Base-by-base conservation (phyloP, 64 coral and sea anemone species). In the Stylophora pistillata region DNA sequence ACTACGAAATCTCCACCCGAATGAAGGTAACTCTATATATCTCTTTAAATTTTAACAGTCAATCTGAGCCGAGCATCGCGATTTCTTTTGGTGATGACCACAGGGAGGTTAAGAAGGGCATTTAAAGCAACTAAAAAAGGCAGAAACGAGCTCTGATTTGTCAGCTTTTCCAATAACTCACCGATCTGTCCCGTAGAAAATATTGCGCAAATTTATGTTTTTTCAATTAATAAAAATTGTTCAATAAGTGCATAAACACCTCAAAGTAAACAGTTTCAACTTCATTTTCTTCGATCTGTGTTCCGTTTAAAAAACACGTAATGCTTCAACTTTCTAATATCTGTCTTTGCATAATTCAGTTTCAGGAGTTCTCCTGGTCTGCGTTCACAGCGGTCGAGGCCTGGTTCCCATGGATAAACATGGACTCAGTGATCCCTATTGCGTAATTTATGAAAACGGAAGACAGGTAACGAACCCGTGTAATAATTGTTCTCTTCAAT, bases 371-470 rank as follows among this genome's bases (percentile, higher is more conserved):
- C 13, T 94, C 28, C 53, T 88, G 3, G 92, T 86, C n/a, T 88
- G 79, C 18, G 79, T 77, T 23, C 92, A 94, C 81, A 89, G 87
- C 20, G 92, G 86, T 18, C 74, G 86, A 21, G 89, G 79, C 74
- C 61, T 94, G 78, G 72, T 94, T 10, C 92, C 92, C 13, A 94
- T 94, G 92, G 92, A 94, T 56, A 94, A 94, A 66, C 82, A 89
- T 27, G 92, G 92, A 9, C 47, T 85, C 20, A 94, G 92, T 86
- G 92, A 94, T 60, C 80, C 92, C 20, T 94, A 94, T 59, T 94
- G 92, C n/a, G 29, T 89, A n/a, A 81, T 94, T 15, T 94, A 94
- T 83, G 87, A 78, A 54, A 94, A 94, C 72, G 32, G 71, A 27
- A 89, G 53, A 16, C 54, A 81, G 34, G 92, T 94, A 26, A 85